These are phyloP conservation scores for Heliconius melpomene DNA, from an alignment of 1,140 invertebrate species.

Conservation along the genomic window DNA sequence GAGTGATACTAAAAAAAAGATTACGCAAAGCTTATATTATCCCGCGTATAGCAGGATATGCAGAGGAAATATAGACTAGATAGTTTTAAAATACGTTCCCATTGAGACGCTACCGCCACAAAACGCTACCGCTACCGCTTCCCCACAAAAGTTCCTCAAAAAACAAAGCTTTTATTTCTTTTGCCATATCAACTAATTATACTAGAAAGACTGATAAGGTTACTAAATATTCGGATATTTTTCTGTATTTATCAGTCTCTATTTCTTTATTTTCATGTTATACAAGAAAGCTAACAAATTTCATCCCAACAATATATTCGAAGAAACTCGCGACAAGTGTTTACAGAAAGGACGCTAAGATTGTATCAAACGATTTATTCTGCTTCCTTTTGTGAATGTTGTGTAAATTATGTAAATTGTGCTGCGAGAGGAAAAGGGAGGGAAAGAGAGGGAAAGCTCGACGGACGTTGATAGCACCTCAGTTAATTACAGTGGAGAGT, in stretches of 20 bases:
- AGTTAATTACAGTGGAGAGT: neutral
- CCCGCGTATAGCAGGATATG: too few species aligned
- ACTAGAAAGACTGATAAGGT: too few species aligned
- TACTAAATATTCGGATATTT: neutral
- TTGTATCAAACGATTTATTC: conserved; percentile 4
- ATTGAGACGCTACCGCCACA: too few species aligned
- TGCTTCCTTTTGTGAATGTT: conserved; percentile 3
- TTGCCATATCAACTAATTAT: too few species aligned
- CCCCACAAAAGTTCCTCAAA: too few species aligned
- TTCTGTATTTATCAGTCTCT: neutral
- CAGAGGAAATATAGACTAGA: too few species aligned
- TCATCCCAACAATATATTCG: neutral
- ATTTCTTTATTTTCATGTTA: neutral
- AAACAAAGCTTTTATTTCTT: too few species aligned
- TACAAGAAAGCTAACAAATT: neutral
- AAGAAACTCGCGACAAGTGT: neutral
- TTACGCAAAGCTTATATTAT: too few species aligned
- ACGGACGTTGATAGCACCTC: conserved; percentile 1
- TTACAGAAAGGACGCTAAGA: conserved; percentile 1
- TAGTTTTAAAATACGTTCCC: too few species aligned
- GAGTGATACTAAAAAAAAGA: too few species aligned
- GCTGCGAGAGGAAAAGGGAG: neutral
- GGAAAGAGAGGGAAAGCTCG: neutral
- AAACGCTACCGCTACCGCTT: too few species aligned
- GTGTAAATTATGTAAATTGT: neutral